Base-by-base conservation (phyloP, 2,797 vertebrate species). In the Gallinago nigripennis region DNA sequence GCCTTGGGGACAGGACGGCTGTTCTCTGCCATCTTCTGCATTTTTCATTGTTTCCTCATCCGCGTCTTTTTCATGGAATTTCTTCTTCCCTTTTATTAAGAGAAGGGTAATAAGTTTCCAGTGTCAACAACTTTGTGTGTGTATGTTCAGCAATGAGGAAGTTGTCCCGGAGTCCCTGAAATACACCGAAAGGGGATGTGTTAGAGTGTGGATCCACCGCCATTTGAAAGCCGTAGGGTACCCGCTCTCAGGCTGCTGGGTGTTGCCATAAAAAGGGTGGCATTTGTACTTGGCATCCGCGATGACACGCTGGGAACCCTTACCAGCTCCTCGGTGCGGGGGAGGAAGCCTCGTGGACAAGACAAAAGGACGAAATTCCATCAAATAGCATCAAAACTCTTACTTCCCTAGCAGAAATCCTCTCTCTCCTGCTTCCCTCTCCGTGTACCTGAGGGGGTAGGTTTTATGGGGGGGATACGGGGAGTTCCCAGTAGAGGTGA, bases 1-100 rank as follows among this genome's bases (percentile, higher is more conserved):
- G 23, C 60, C 35, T n/a, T 30, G 4, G 8, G 66, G 43, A 43
- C 31, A 31, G 12, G 31, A 17, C 0, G 1, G 8, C 12, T 12
- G 1, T 35, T 57, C 51, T 48, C 50, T 43, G 28, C 5, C 2
- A 1, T 2, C 17, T 15, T 43, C 9, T 79, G 72, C 11, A 8
- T 70, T 83, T 51, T 33, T 24, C 53, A 8, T 58, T 39, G 45
- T 58, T 81, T 54, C 63, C 19, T 24, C 24, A 39, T 31, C 31
- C 58, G 23, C 1, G 0, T 39, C 28, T 33, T 69, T 66, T 50
- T 37, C 57, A 37, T 58, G 45, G 33, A 13, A 43, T 69, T 64
- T 58, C 25, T 66, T 28, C n/a, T 75, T n/a, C 57, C 12, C 50
- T 51, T 39, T 45, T 45, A 9, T 48, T 16, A 35, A 35, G 57